Evolutionary conservation across 2,888 invertebrate species (phyloP).

Genomic region (Alloscopus bannaensis): DNA sequence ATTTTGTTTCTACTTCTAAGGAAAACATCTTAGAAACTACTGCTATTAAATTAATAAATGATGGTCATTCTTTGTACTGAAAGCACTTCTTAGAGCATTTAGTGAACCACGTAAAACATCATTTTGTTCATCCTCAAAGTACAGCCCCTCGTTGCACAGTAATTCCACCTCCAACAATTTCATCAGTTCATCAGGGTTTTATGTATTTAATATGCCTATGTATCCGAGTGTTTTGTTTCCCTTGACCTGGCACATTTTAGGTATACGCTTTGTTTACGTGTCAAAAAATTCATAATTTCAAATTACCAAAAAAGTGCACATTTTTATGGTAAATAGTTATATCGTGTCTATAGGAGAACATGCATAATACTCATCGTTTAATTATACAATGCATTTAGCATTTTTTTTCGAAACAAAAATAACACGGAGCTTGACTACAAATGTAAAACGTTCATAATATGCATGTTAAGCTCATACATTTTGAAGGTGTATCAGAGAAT

Average conservation of each 20-base stretch:
- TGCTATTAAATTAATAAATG: slow-evolving; percentile 3
- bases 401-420: slow-evolving; percentile 50
- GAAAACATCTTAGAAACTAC: neutral
- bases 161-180: too few relatives aligned
- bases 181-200: too few relatives aligned
- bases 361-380: slow-evolving; percentile 29
- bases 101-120: slow-evolving; percentile 21
- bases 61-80: neutral
- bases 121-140: too few relatives aligned
- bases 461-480: slow-evolving; percentile 55
- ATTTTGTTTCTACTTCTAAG: neutral
- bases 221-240: too few relatives aligned
- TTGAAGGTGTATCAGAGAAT: slow-evolving; percentile 23
- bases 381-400: slow-evolving; percentile 57
- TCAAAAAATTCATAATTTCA: too few relatives aligned
- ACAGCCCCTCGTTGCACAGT: too few relatives aligned
- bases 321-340: slow-evolving; percentile 9
- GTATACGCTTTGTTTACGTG: neutral
- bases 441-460: slow-evolving; percentile 44
- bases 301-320: neutral
- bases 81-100: neutral
- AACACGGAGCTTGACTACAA: slow-evolving; percentile 43
- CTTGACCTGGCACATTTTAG: neutral
- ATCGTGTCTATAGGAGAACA: too few relatives aligned
- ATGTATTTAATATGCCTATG: too few relatives aligned